phyloP scores from a whole-genome alignment of 1,140 invertebrate genomes.

The Heliconius eleuchia region DNA sequence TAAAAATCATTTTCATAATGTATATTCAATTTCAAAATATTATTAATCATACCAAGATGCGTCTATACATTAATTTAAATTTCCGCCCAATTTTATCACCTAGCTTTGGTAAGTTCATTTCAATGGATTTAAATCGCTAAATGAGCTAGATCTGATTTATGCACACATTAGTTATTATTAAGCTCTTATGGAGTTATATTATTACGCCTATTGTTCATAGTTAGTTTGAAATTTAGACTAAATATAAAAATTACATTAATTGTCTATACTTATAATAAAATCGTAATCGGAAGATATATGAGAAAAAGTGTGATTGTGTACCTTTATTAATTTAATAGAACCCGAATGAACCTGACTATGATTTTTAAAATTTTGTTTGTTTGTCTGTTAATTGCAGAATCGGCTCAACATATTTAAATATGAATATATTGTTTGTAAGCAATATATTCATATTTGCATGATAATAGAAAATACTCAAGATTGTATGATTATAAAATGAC shows the following conservation, averaged over 20 bases:
- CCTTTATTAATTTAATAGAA: too few relatives aligned
- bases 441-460: too few relatives aligned
- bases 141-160: slow-evolving; percentile 15
- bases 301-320: too few relatives aligned
- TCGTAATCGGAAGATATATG: too few relatives aligned
- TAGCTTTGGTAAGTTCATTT: slow-evolving; percentile 5
- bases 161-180: background rate
- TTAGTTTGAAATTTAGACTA: background rate
- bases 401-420: too few relatives aligned
- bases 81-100: background rate
- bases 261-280: background rate
- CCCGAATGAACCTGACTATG: too few relatives aligned
- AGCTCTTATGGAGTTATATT: background rate
- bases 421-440: too few relatives aligned
- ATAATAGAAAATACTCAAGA: too few relatives aligned
- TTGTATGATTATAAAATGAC: too few relatives aligned
- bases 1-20: background rate
- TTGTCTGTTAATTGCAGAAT: too few relatives aligned
- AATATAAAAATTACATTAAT: background rate
- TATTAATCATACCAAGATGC: background rate
- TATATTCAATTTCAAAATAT: too few relatives aligned
- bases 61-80: slow-evolving; percentile 1
- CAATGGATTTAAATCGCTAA: slow-evolving; percentile 10
- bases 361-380: too few relatives aligned
- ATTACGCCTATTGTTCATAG: background rate